Conservation (phyloP, 2,888 invertebrate genomes). For the Dicroscelio sp. region DNA sequence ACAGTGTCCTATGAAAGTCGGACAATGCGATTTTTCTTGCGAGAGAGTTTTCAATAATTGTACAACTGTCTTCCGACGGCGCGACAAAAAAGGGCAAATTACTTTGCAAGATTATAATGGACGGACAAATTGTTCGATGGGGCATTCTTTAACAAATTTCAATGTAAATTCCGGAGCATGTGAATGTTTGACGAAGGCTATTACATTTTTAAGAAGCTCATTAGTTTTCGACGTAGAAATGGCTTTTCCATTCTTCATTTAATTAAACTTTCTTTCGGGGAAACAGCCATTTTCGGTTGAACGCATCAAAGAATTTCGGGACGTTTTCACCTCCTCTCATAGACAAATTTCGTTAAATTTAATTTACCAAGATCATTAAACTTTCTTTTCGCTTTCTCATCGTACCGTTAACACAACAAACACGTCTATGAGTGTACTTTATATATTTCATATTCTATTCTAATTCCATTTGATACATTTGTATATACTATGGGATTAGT, state of each 20-base stretch:
- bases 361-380: too few relatives aligned
- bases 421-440: too few relatives aligned
- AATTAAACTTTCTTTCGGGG: too few relatives aligned
- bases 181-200: conserved; percentile 11
- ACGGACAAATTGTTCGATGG: conserved; percentile 42
- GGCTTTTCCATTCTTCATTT: conserved; percentile 3
- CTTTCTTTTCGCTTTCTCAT: too few relatives aligned
- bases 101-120: conserved; percentile 38
- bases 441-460: too few relatives aligned
- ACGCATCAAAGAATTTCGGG: too few relatives aligned
- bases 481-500: too few relatives aligned
- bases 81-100: conserved; percentile 9
- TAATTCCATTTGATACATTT: too few relatives aligned
- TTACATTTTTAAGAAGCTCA: not conserved
- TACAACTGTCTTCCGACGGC: conserved; percentile 28
- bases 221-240: conserved; percentile 1
- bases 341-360: too few relatives aligned
- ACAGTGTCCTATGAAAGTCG: not conserved
- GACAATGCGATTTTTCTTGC: conserved; percentile 25
- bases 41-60: conserved; percentile 45
- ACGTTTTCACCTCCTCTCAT: too few relatives aligned
- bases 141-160: conserved; percentile 36
- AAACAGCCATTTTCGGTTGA: too few relatives aligned
- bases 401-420: too few relatives aligned
- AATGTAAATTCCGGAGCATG: conserved; percentile 49